Percentiles rank a stretch among this genome's conserved stretches.
Evolutionary conservation across 2,888 invertebrate genomes (phyloP).

Genomic region (Melipona bicolor): DNA sequence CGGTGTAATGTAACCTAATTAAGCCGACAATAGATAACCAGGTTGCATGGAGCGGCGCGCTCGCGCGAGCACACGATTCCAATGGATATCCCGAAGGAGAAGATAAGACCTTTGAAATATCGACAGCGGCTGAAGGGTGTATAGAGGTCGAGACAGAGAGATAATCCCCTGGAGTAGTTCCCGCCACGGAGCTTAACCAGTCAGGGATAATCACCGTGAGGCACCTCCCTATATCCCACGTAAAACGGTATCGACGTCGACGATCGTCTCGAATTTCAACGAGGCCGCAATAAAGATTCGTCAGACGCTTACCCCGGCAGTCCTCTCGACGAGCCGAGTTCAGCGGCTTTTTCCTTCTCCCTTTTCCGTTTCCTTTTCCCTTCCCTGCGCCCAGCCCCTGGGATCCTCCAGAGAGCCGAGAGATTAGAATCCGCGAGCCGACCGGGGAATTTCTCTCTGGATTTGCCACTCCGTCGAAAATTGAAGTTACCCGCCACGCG

Average conservation of each 20-base stretch:
- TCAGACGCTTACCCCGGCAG: conserved; percentile 44
- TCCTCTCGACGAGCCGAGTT: conserved; percentile 49
- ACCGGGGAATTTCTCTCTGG: conserved; percentile 18
- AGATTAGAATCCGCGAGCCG: conserved; percentile 51
- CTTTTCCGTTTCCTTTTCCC: neutral
- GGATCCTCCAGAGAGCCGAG: neutral
- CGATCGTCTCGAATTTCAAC: conserved; percentile 75
- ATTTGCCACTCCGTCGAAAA: conserved; percentile 26
- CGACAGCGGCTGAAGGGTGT: conserved; percentile 79
- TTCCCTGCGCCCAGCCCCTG: neutral
- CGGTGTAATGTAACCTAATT: conserved; percentile 65
- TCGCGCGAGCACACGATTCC: conserved; percentile 59
- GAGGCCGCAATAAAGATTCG: conserved; percentile 72
- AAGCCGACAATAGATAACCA: conserved; percentile 64
- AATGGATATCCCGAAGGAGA: conserved; percentile 77
- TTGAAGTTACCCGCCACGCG: conserved; percentile 23
- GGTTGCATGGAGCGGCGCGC: conserved; percentile 11
- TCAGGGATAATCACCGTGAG: conserved; percentile 81
- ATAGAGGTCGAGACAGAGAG: conserved; percentile 75
- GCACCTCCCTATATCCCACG: conserved; percentile 72
- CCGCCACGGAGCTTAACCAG: conserved; percentile 78
- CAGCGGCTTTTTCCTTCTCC: conserved; percentile 49
- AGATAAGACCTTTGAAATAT: conserved; percentile 82
- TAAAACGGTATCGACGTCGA: conserved; percentile 75
- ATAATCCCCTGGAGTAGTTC: conserved; percentile 80